Evolutionary conservation across 2,113 vertebrate genomes (phyloP), one percentile per base, ranked within the genome.

Genomic region (Desmodus rotundus): DNA sequence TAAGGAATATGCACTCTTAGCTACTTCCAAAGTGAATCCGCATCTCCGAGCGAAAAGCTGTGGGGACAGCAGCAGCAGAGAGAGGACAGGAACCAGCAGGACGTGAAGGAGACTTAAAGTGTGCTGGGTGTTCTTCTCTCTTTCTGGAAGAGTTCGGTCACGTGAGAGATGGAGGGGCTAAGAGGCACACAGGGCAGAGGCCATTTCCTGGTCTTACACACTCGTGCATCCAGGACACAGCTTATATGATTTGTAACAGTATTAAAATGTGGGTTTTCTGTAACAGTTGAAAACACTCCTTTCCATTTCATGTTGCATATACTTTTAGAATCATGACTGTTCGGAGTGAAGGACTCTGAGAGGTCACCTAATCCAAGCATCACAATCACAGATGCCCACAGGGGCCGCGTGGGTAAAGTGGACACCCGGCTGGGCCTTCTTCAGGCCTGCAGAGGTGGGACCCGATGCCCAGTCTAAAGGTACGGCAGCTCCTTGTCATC

Each of bases 1-100:
- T 58, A 45, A 63, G 4, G 36, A 82, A 26, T 65, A 43, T 52
- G 50, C 9, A 65, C 14, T 61, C 61, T 11, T 70, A 54, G 50
- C 87, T 95, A 87, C 81, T 96, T 87, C 74, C 93, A 89, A 76
- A 95, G 61, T 24, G 50, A 33, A 36, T 67, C 70, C 80, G 56
- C 61, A 43, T 38, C 67, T 86, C 41, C 9, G 52, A 93, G 67
- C 13, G 45, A n/a, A 63, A 58, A 56, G 17, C 4, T 65, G 2
- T 4, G 22, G 3, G 31, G 65, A 70, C 20, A 77, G n/a, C 36
- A 33, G 47, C 7, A 45, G 52, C 17, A 65, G 43, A 52, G 24
- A 38, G 33, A 43, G 20, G 56, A 72, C 50, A 24, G n/a, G 67
- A 76, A 17, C n/a, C 41, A n/a, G 70, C 11, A 36, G 73, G 56